Base-by-base conservation (phyloP, 1,140 invertebrate genomes). In the Philopotamus ludificatus region DNA sequence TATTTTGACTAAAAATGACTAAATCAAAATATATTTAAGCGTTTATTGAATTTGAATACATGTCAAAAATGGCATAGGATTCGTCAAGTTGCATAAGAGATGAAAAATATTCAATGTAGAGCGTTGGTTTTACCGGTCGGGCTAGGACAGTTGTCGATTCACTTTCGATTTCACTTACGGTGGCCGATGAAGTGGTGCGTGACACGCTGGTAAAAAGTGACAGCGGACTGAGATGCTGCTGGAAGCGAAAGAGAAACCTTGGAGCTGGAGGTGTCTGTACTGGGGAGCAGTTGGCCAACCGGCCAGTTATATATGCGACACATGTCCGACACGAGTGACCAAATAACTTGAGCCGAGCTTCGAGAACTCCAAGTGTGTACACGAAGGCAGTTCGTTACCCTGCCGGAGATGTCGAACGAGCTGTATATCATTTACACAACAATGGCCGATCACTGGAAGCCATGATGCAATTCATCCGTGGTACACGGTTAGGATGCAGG, bases 221-320 rank as follows among this genome's bases (percentile, higher is more conserved):
- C 44, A 47, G 44, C 18, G 44, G 44, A 47, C 44, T 47, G 44
- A 34, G 28, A 34, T 34, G 28, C 4, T 34, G 4, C 28, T 34
- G 12, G 12, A 34, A 34, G 28, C 12, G 28, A 34, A 34, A 34
- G 28, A 34, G 44, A 47, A 20, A 47, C 44, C 34, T 47, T 20
- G 44, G 44, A 47, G 44, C 7, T 7, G 4, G 28, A 4, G 28
- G 28, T 34, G 28, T 34, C 28, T 7, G 44, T 16, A 47, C 18
- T 34, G 4, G 4, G 44, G 18, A 20, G 44, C 4, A 47, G 7
- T 47, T 47, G 15, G 15, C 44, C 44, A 47, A 16, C 15, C 18
- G 44, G 44, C 44, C 44, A 47, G 44, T 47, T 47, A 47, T 47
- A 47, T 47, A 47, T 47, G 44, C 44, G 44, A 47, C 44, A 47